phyloP scores from a whole-genome alignment of 2,797 vertebrate genomes.

The Alfaro cultratus region DNA sequence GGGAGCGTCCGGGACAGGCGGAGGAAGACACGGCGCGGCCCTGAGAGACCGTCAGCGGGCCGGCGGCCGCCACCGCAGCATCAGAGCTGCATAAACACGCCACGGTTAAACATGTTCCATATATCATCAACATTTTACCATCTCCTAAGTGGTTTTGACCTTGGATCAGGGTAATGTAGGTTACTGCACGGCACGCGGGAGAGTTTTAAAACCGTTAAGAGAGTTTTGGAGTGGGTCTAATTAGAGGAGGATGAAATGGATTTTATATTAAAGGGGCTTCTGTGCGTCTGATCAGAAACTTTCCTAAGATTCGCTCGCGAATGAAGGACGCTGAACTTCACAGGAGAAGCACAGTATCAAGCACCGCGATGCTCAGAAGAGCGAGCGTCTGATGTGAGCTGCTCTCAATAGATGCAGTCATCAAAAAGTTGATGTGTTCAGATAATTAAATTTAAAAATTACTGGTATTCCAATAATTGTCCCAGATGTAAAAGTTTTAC shows the following conservation, averaged over 20 bases:
- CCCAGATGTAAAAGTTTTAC: constrained; percentile 11
- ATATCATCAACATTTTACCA: constrained; percentile 64
- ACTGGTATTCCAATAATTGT: background rate
- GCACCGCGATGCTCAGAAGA: background rate
- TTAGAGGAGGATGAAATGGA: constrained; percentile 25
- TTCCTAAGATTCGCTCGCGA: background rate
- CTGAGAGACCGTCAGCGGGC: constrained; percentile 22
- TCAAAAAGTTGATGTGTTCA: background rate
- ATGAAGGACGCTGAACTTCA: background rate
- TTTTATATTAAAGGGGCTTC: constrained; percentile 25
- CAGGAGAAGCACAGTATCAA: constrained; percentile 5
- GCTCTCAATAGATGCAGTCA: constrained; percentile 16
- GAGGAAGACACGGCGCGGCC: constrained; percentile 32
- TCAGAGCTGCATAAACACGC: constrained; percentile 10
- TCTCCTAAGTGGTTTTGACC: constrained; percentile 67
- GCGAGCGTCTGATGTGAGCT: constrained; percentile 6
- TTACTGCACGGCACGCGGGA: constrained; percentile 10
- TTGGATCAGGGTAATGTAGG: constrained; percentile 56
- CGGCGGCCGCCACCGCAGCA: constrained; percentile 39
- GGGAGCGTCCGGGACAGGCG: constrained; percentile 33
- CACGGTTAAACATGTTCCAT: constrained; percentile 52
- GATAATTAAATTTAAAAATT: background rate
- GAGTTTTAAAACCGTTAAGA: constrained; percentile 38
- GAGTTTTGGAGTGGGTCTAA: constrained; percentile 29
- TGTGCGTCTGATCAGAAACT: constrained; percentile 14